These are phyloP conservation scores for Mesembrinibis cayennensis DNA, from an alignment of 2,113 vertebrate species.

Conservation along the genomic window DNA sequence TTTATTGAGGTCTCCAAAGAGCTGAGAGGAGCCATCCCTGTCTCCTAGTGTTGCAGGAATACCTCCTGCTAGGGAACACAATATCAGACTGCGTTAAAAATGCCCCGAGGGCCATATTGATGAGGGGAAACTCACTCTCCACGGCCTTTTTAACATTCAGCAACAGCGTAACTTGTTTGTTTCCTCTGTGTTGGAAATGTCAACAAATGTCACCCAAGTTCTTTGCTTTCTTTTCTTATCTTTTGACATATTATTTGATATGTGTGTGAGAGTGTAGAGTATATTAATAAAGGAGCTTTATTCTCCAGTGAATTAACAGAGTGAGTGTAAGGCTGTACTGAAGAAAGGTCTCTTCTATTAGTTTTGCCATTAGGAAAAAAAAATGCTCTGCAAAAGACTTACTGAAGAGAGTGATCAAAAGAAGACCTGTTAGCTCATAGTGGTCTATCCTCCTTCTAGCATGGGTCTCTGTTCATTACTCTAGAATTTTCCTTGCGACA, in stretches of 20 bases:
- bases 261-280: not conserved
- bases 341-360: conserved; percentile 19
- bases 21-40: not conserved
- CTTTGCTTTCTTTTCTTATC: conserved; percentile 36
- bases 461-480: not conserved
- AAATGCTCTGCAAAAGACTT: not conserved
- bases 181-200: conserved; percentile 72
- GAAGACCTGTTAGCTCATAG: not conserved
- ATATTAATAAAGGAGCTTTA: conserved; percentile 41
- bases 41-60: not conserved
- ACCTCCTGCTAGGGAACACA: not conserved
- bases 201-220: conserved; percentile 76
- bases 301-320: not conserved
- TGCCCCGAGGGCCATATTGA: not conserved
- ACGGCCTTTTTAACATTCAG: conserved; percentile 72
- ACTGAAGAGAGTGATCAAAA: not conserved
- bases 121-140: conserved; percentile 32
- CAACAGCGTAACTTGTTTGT: conserved; percentile 62
- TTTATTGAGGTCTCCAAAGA: conserved; percentile 2
- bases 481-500: not conserved
- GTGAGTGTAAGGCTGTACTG: not conserved
- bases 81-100: not conserved
- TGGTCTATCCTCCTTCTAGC: not conserved
- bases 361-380: not conserved
- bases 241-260: conserved; percentile 52